These are phyloP conservation scores for Nomada fabriciana DNA, from an alignment of 2,888 invertebrate species.

Conservation along the genomic window DNA sequence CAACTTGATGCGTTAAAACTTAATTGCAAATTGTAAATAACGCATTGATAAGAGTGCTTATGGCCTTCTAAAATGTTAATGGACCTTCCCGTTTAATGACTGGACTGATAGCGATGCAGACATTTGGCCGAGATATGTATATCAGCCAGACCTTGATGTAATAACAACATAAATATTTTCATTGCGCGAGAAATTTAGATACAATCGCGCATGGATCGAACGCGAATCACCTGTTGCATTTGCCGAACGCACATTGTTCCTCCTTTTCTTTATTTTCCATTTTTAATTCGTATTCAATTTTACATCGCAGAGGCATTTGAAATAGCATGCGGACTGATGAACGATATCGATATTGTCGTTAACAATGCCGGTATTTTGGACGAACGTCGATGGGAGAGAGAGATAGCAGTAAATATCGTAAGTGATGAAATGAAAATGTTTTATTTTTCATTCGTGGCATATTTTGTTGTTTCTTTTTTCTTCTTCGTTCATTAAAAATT, in stretches of 20 bases:
- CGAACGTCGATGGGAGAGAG: slow-evolving; percentile 90
- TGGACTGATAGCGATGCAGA: slow-evolving; percentile 21
- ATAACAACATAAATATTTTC: slow-evolving; percentile 49
- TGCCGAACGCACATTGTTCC: neutral
- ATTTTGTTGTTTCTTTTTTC: neutral
- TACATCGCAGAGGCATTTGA: slow-evolving; percentile 88
- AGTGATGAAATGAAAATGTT: slow-evolving; percentile 71
- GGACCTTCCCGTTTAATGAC: neutral
- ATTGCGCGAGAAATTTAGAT: neutral
- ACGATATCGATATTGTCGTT: slow-evolving; percentile 90
- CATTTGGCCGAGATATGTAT: neutral
- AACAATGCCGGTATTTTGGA: slow-evolving; percentile 93
- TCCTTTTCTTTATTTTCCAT: neutral
- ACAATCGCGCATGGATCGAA: too few relatives aligned
- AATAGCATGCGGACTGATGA: slow-evolving; percentile 88
- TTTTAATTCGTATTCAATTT: neutral
- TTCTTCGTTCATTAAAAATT: neutral
- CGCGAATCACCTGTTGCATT: neutral
- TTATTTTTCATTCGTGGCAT: slow-evolving; percentile 52
- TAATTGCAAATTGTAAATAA: neutral
- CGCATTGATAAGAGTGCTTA: neutral
- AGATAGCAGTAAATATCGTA: slow-evolving; percentile 91
- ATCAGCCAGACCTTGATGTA: neutral
- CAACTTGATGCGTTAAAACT: neutral
- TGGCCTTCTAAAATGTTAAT: neutral